These are phyloP conservation scores for Hexactinellida sp. DNA, from an alignment of 37 sponge, comb jelly and placozoan genomes.

Conservation along the genomic window DNA sequence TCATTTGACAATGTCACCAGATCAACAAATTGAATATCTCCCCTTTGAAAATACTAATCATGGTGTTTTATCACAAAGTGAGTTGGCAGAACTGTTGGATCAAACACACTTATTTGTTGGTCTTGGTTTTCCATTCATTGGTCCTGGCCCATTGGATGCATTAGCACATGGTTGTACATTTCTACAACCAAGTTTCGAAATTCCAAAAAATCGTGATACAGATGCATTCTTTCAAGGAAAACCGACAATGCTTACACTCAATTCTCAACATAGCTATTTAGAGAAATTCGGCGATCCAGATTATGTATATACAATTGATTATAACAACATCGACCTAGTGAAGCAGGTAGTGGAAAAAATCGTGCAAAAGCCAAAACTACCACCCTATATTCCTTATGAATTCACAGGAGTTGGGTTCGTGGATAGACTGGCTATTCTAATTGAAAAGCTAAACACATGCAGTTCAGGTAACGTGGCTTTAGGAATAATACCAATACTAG, in stretches of 20 bases:
- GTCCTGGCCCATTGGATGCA: background rate
- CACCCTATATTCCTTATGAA: background rate
- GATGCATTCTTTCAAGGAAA: background rate
- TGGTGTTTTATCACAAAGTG: background rate
- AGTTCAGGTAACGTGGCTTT: background rate
- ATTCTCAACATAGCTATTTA: background rate
- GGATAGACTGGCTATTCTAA: background rate
- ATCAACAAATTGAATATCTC: background rate
- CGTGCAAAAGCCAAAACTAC: background rate
- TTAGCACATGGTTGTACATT: background rate
- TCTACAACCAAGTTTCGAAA: background rate
- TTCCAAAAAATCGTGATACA: background rate
- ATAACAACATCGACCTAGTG: background rate
- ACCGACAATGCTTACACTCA: background rate
- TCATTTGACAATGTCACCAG: background rate
- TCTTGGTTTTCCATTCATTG: background rate
- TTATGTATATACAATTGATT: background rate
- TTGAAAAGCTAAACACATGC: background rate
- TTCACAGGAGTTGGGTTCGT: background rate
- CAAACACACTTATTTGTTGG: background rate
- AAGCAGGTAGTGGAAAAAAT: background rate
- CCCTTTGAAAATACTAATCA: background rate
- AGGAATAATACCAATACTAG: background rate
- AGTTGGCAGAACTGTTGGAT: background rate
- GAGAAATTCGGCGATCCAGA: background rate